Percentiles rank a stretch among this genome's conserved stretches.
phyloP scores from a whole-genome alignment of 2,797 vertebrate genomes.

The Halcyon leucocephala region DNA sequence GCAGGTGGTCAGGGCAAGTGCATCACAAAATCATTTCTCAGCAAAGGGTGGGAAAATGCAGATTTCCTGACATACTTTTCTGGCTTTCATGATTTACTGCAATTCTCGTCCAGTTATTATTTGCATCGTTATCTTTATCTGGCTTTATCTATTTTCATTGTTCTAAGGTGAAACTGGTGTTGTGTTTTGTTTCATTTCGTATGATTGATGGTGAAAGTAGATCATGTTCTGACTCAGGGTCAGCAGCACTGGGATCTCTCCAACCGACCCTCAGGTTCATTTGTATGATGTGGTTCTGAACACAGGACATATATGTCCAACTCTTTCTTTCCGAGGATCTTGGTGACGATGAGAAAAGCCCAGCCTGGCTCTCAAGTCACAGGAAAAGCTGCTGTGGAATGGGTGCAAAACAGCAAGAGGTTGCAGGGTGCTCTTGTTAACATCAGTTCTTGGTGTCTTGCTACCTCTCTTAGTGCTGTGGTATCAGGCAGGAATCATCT shows the following conservation, averaged over 20 bases:
- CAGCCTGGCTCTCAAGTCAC: background rate
- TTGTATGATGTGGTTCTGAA: background rate
- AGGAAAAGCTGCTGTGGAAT: background rate
- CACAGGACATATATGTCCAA: background rate
- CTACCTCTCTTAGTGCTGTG: background rate
- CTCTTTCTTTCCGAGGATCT: background rate
- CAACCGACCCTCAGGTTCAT: background rate
- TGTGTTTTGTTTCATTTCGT: background rate
- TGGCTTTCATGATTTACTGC: background rate
- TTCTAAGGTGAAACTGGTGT: background rate
- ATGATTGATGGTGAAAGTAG: background rate
- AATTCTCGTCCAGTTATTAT: background rate
- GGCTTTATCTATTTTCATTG: background rate
- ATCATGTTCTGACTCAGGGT: fast-evolving
- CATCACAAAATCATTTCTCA: fast-evolving
- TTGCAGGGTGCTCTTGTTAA: background rate
- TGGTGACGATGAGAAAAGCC: background rate
- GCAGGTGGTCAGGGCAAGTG: background rate
- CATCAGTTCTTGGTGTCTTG: background rate
- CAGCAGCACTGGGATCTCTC: background rate
- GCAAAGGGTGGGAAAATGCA: background rate
- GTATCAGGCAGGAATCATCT: background rate
- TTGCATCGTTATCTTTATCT: background rate
- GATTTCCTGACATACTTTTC: background rate
- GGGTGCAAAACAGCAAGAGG: background rate